Percentiles rank a stretch among this genome's conserved stretches.
Evolutionary conservation across 2,797 vertebrate species (phyloP).

Genomic region (Salmo trutta): DNA sequence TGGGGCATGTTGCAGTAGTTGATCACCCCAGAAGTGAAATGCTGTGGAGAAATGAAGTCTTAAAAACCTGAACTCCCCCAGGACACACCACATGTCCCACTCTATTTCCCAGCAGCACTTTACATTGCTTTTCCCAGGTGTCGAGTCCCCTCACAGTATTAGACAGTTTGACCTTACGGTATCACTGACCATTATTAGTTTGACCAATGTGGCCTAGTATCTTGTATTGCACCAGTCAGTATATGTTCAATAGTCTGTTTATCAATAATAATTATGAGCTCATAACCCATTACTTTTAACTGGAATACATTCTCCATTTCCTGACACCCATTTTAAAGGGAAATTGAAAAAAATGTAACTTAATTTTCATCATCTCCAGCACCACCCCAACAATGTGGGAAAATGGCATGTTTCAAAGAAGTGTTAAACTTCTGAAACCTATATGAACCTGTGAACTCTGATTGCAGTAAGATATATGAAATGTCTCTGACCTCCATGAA

Average conservation of each 20-base stretch:
- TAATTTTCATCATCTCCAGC: too few species aligned
- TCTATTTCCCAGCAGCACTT: conserved; percentile 55
- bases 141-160: conserved; percentile 57
- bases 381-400: too few species aligned
- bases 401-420: too few species aligned
- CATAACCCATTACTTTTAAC: conserved; percentile 17
- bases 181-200: conserved; percentile 26
- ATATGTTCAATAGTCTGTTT: conserved; percentile 15
- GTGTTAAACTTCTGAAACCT: too few species aligned
- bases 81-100: conserved; percentile 37
- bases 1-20: conserved; percentile 24
- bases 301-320: conserved; percentile 23
- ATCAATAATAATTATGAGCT: conserved; percentile 13
- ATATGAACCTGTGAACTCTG: too few species aligned
- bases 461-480: neutral
- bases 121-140: conserved; percentile 74
- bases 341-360: too few species aligned
- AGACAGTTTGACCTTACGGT: conserved; percentile 60
- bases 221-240: too few species aligned
- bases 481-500: neutral
- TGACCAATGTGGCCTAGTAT: conserved; percentile 28
- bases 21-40: conserved; percentile 54
- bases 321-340: too few species aligned
- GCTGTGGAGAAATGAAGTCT: conserved; percentile 34
- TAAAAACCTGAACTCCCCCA: conserved; percentile 33